Conservation (phyloP, 2,113 vertebrate genomes). For the Myanophis thanlyinensis region DNA sequence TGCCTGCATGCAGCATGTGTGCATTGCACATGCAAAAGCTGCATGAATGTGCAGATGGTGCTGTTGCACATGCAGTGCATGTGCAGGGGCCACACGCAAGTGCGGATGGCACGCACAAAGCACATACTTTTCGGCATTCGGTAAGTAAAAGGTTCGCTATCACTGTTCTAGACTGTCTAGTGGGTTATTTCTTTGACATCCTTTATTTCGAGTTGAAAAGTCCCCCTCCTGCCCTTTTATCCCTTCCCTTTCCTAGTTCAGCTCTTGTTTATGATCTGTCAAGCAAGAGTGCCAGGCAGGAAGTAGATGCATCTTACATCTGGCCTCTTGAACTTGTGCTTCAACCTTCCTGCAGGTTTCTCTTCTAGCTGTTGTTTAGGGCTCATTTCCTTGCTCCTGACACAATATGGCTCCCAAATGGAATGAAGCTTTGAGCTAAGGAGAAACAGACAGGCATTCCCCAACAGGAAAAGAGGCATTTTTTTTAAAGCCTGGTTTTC, state of each 20-base stretch:
- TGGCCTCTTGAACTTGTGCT: conserved; percentile 44
- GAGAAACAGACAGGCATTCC: conserved; percentile 27
- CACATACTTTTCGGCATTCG: no score
- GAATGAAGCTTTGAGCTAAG: conserved; percentile 40
- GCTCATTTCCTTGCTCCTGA: conserved; percentile 43
- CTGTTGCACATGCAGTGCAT: no score
- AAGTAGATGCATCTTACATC: conserved; percentile 54
- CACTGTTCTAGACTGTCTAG: conserved; percentile 24
- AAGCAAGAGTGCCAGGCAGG: conserved; percentile 20
- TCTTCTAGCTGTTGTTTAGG: conserved; percentile 48
- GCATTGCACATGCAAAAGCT: no score
- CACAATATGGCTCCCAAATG: conserved; percentile 51
- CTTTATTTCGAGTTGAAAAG: conserved; percentile 24
- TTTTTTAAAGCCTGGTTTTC: conserved; percentile 17
- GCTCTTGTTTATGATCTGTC: not conserved
- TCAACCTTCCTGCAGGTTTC: conserved; percentile 31
- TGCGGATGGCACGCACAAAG: no score
- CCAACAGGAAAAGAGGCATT: not conserved
- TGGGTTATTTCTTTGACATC: conserved; percentile 31
- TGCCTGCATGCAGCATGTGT: no score
- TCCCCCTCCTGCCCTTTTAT: not conserved
- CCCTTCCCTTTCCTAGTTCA: not conserved
- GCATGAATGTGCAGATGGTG: no score
- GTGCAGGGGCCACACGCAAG: no score
- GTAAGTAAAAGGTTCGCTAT: no score